Base-by-base conservation (phyloP, 2,888 invertebrate genomes). In the Ellobium chinense region DNA sequence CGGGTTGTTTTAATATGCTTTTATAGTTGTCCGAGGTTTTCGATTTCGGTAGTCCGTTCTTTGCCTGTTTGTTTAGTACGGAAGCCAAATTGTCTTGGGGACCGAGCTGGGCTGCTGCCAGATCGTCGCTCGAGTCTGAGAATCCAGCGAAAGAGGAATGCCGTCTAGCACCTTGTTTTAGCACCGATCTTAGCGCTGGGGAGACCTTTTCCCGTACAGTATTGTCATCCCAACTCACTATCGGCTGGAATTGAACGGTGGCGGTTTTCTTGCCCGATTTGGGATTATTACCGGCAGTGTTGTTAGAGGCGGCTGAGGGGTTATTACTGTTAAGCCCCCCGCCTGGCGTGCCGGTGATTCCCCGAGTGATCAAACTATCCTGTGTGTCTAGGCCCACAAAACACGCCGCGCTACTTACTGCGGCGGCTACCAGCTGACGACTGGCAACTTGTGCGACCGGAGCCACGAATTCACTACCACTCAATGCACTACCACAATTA, bases 91-190 rank as follows among this genome's bases (percentile, higher is more conserved):
- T 29, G 0, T 39, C 62, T 14, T 39, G 54, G 4, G 34, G 18
- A 14, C 2, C 18, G 0, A 29, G 31, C 7, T 65, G 54, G 4
- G 37, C 14, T 12, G 24, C 27, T 1, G 46, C 1, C 2, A 79
- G 12, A 31, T 58, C 70, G 12, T 80, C 80, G 21, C 34, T n/a
- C 1, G 80, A 74, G 5, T 80, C 80, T 2, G 74, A 70, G 39
- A 80, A 80, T 29, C 80, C 80, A 21, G 80, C 80, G 72, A 80
- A 80, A 31, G 80, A 80, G 1, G 80, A 80, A 60, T 80, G 80
- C 29, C 80, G n/a, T 36, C 80, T 46, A 14, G 79, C 62, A 21
- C 74, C 80, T 31, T 74, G 80, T 29, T 80, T 80, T 21, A 80
- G 39, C 1, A 80, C 80, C 24, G 80, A 74, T 39, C 80, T 62